Evolutionary conservation across 2,888 invertebrate genomes (phyloP).

Genomic region (Plebejus anna): DNA sequence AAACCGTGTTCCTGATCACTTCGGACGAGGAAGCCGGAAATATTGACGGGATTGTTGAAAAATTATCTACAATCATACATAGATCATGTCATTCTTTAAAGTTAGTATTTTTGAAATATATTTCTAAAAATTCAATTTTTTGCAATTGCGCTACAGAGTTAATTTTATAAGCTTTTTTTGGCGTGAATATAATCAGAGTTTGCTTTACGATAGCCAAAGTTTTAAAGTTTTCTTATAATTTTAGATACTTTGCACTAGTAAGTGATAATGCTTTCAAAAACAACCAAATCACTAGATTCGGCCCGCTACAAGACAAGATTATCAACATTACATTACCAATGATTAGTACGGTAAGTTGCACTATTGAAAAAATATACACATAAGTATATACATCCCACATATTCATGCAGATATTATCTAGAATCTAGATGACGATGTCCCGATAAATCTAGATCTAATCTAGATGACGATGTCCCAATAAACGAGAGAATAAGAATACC

Average conservation of each 20-base stretch:
- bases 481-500: too few species aligned
- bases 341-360: neutral
- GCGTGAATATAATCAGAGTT: too few species aligned
- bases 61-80: neutral
- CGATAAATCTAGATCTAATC: too few species aligned
- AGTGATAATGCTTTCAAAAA: neutral
- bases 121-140: too few species aligned
- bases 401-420: too few species aligned
- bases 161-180: too few species aligned
- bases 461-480: too few species aligned
- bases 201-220: too few species aligned
- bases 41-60: neutral
- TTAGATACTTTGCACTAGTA: slow-evolving; percentile 27
- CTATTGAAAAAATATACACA: too few species aligned
- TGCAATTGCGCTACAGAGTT: too few species aligned
- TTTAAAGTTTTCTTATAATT: neutral
- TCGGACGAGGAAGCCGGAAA: neutral
- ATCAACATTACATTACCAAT: slow-evolving; percentile 6
- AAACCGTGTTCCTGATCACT: slow-evolving; percentile 4
- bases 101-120: neutral
- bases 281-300: neutral
- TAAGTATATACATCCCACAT: too few species aligned
- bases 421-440: too few species aligned
- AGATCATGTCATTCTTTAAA: neutral
- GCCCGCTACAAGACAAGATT: neutral